These are phyloP conservation scores for Myrmecobius fasciatus DNA, from an alignment of 2,113 vertebrate species.

Conservation along the genomic window DNA sequence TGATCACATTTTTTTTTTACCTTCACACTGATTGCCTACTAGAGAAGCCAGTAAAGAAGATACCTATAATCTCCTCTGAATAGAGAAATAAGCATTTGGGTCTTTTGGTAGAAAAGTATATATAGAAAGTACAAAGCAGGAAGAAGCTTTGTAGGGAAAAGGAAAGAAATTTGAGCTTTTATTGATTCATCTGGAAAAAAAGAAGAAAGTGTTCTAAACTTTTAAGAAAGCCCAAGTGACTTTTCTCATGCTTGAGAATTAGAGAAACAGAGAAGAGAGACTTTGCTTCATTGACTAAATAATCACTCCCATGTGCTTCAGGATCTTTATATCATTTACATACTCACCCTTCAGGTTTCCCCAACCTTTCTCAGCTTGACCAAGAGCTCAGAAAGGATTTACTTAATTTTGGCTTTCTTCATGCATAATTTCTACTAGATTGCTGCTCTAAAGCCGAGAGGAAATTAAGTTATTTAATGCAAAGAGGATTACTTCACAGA, in stretches of 20 bases:
- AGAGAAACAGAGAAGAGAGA: neutral
- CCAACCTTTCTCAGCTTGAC: neutral
- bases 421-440: constrained; percentile 2
- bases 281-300: neutral
- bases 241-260: neutral
- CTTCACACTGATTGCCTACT: neutral
- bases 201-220: neutral
- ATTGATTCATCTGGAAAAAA: neutral
- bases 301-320: neutral
- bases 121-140: neutral
- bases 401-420: neutral
- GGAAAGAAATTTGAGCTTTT: neutral
- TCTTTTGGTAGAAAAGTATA: neutral
- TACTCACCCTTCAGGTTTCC: neutral
- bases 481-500: constrained; percentile 61
- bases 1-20: neutral
- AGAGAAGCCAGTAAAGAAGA: neutral
- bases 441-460: constrained; percentile 54
- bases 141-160: neutral
- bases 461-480: constrained; percentile 68
- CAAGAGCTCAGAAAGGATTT: neutral
- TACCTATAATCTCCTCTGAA: neutral
- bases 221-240: neutral
- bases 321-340: neutral
- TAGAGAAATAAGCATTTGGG: neutral